Evolutionary conservation across 1,140 invertebrate genomes (phyloP).

Genomic region (Bombus confusus): DNA sequence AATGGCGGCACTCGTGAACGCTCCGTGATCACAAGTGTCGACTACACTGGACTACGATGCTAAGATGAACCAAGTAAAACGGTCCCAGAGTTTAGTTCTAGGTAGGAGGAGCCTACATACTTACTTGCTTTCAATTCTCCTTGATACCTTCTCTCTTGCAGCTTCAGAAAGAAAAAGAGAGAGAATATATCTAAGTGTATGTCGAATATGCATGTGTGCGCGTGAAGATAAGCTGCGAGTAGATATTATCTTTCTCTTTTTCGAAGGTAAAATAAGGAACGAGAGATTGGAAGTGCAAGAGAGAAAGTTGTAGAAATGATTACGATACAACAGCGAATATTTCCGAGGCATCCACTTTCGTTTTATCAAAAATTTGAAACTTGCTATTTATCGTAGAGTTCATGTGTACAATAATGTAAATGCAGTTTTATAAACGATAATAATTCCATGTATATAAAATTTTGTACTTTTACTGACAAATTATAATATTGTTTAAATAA

Average conservation of each 20-base stretch:
- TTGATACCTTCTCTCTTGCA: conserved; percentile 43
- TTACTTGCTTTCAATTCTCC: conserved; percentile 41
- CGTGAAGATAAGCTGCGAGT: not conserved
- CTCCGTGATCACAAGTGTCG: conserved; percentile 43
- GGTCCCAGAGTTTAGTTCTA: conserved; percentile 20
- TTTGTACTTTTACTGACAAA: conserved; percentile 28
- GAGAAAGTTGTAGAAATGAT: conserved; percentile 47
- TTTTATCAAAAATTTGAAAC: conserved; percentile 21
- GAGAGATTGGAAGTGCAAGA: conserved; percentile 10
- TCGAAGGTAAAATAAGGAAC: not conserved
- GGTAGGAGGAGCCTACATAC: conserved; percentile 40
- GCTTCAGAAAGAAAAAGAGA: conserved; percentile 52
- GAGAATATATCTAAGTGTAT: conserved; percentile 14
- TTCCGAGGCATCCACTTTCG: not conserved
- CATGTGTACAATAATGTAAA: not conserved
- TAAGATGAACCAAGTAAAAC: conserved; percentile 36
- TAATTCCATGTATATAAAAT: conserved; percentile 22
- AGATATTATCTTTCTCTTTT: not conserved
- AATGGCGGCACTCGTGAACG: conserved; percentile 45
- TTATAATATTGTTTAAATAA: conserved; percentile 8
- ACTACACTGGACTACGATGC: conserved; percentile 32
- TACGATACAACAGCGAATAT: not conserved
- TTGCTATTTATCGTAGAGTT: not conserved
- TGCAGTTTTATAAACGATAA: not conserved
- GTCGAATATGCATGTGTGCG: not conserved